Evolutionary conservation across 2,888 invertebrate genomes (phyloP).

Genomic region (Drosophila atroscutellata): DNA sequence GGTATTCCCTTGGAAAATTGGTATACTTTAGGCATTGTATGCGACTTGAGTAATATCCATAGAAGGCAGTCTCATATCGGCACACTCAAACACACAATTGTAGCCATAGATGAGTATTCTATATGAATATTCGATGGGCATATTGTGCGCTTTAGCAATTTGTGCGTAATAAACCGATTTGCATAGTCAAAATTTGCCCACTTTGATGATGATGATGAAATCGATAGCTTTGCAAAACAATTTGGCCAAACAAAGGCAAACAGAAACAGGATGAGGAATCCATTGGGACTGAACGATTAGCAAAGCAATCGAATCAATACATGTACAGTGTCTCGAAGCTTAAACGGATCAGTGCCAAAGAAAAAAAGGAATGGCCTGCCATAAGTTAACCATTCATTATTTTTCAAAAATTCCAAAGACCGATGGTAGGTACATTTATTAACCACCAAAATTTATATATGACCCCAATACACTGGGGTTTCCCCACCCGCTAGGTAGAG

Average conservation of each 20-base stretch:
- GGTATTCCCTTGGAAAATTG: not conserved
- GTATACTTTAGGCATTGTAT: not conserved
- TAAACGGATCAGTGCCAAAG: too few species aligned
- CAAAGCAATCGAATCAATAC: slow-evolving; percentile 57
- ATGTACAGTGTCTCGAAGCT: too few species aligned
- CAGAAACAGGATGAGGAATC: slow-evolving; percentile 27
- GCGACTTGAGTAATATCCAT: not conserved
- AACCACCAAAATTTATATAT: too few species aligned
- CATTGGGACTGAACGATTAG: slow-evolving; percentile 69
- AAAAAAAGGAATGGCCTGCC: too few species aligned
- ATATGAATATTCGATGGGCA: slow-evolving; percentile 10
- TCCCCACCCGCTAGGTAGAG: too few species aligned
- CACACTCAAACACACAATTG: not conserved
- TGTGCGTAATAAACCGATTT: slow-evolving; percentile 45
- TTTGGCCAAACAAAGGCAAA: slow-evolving; percentile 37
- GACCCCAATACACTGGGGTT: too few species aligned
- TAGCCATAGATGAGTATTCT: not conserved
- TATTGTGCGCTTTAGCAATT: slow-evolving; percentile 33
- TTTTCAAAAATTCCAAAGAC: too few species aligned
- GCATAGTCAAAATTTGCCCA: slow-evolving; percentile 36
- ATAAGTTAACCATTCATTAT: too few species aligned
- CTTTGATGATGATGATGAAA: slow-evolving; percentile 43
- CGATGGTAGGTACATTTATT: too few species aligned
- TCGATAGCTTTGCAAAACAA: slow-evolving; percentile 56
- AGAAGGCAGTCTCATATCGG: not conserved